Conservation (phyloP, 2,888 invertebrate genomes). For the Macrophya annulata region DNA sequence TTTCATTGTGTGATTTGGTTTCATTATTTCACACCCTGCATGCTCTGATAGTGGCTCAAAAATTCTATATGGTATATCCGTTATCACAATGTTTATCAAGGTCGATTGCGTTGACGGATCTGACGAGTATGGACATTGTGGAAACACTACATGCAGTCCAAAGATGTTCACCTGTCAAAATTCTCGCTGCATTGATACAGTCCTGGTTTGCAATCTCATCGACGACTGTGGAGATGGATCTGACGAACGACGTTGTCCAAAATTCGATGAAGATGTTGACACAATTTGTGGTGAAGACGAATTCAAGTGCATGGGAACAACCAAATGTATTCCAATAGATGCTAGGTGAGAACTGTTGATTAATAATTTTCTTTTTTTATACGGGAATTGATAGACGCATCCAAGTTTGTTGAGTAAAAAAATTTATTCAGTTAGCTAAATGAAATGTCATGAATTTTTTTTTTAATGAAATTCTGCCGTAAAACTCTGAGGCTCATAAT, state of each 20-base stretch:
- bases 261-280: constrained; percentile 36
- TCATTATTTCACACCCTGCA: constrained; percentile 61
- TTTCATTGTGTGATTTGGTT: not conserved
- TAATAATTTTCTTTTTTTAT: not conserved
- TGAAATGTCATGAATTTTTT: not conserved
- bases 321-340: constrained; percentile 70
- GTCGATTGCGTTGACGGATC: constrained; percentile 74
- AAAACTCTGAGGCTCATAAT: not conserved
- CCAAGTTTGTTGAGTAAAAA: too few species aligned
- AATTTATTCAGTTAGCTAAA: not conserved
- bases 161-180: constrained; percentile 80
- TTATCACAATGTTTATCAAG: constrained; percentile 57
- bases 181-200: constrained; percentile 82
- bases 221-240: constrained; percentile 83
- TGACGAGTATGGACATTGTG: constrained; percentile 73
- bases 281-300: constrained; percentile 64
- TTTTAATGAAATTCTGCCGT: not conserved
- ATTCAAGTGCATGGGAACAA: constrained; percentile 68
- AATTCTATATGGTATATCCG: not conserved
- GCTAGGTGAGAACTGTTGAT: constrained; percentile 64
- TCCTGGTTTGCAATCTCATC: constrained; percentile 82
- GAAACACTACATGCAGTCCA: constrained; percentile 68
- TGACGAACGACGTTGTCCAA: constrained; percentile 81
- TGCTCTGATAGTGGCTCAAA: constrained; percentile 75
- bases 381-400: not conserved